These are phyloP conservation scores for Clarias gariepinus DNA, from an alignment of 2,113 vertebrate genomes.

Conservation along the genomic window DNA sequence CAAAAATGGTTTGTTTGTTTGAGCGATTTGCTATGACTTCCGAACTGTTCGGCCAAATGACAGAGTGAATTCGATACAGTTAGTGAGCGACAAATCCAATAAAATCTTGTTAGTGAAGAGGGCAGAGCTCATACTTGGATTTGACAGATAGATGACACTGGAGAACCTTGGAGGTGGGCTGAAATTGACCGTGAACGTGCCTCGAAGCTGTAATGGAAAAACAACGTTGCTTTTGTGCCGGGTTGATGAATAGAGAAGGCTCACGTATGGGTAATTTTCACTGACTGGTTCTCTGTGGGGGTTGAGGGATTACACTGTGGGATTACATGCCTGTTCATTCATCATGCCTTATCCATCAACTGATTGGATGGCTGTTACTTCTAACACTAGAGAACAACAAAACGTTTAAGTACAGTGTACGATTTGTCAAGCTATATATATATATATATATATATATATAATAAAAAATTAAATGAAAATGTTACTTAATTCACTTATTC, in stretches of 20 bases:
- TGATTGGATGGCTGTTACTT: neutral
- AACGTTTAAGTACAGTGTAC: neutral
- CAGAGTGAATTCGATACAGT: conserved; percentile 20
- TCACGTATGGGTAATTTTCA: conserved; percentile 2
- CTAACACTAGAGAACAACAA: neutral
- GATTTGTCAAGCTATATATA: neutral
- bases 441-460: no score
- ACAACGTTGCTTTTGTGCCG: neutral
- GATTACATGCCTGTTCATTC: conserved; percentile 15
- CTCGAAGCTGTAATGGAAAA: conserved; percentile 13
- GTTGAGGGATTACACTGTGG: neutral
- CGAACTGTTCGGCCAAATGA: conserved; percentile 3
- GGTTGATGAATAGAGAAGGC: conserved; percentile 17
- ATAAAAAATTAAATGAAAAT: no score
- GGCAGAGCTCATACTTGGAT: conserved; percentile 11
- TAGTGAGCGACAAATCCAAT: neutral
- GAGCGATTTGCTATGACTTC: neutral
- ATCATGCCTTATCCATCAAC: neutral
- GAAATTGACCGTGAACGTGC: conserved; percentile 36
- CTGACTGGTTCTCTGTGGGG: neutral
- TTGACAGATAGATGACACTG: conserved; percentile 17
- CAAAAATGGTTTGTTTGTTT: neutral
- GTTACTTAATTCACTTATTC: no score
- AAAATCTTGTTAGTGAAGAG: conserved; percentile 25
- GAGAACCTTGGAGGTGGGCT: conserved; percentile 6